Evolutionary conservation across 2,888 invertebrate species (phyloP), one percentile per base, ranked within the genome.

Genomic region (Hirudinaria manillensis): DNA sequence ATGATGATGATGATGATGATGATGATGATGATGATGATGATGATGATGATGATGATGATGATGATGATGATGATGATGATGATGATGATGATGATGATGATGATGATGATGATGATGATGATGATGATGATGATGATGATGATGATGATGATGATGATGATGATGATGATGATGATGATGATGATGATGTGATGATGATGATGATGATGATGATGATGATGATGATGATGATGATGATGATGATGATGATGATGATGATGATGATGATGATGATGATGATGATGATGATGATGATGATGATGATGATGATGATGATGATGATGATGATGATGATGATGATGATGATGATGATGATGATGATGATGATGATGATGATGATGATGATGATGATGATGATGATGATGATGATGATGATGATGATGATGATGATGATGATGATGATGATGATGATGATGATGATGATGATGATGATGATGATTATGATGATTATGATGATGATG

Each of bases 241-340:
- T 72, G 71, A 51, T 36, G 34, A 32, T 36, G 2, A 27, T 27
- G 24, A 61, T 36, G 36, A 36, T 45, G 38, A 29, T 66, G 75
- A 55, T 55, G 70, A 70, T 61, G 56, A 71, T 72, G 71, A 70
- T 38, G 19, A 34, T 38, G 0, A 6, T 29, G 24, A 36, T 38
- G 51, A 27, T 51, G 45, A 29, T 32, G 21, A 21, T 16, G 45
- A 45, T 45, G 45, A 7, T 45, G 45, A 6, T 2, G 16, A 45
- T 45, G 45, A 45, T 45, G 3, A 51, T 51, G 34, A 71, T 72
- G 71, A 51, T 36, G 34, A 32, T 36, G 2, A 27, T 27, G 24
- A 61, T 36, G 36, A 36, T 45, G 38, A 29, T 66, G 75, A 55
- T 55, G 70, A 70, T 61, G 56, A 71, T 72, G 71, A 70, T 38